Evolutionary conservation across 1,140 invertebrate species (phyloP), one percentile per base, ranked within the genome.

Genomic region (Listronotus bonariensis): DNA sequence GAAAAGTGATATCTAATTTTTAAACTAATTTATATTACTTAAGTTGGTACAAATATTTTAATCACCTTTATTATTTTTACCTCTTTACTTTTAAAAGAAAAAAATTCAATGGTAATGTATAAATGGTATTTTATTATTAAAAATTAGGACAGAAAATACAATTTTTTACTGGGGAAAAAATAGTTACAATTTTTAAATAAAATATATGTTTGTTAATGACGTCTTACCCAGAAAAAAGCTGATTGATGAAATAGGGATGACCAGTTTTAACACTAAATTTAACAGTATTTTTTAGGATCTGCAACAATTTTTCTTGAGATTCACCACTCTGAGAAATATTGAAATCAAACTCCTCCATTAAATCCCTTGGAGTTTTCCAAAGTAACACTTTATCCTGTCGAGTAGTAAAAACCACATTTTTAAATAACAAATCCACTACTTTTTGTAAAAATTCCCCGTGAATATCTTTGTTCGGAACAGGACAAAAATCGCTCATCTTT

Each of bases 201-300:
- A n/a, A n/a, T n/a, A n/a, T n/a, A n/a, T n/a, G n/a, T n/a, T n/a
- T n/a, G n/a, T n/a, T 3, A 26, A 26, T 26, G 5, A 26, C 20
- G 20, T 26, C 73, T 74, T 65, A 81, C 80, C 83, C 81, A 20
- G 77, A 80, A 68, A 80, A 83, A 0, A 84, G 74, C 54, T 84
- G 83, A 74, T 84, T 84, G 52, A 82, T 77, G 65, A 84, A 83
- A 71, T 81, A 79, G 10, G 81, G 82, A 76, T 84, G 81, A 5
- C 82, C 82, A 2, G 82, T 83, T 70, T 83, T 82, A 41, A 84
- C 81, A 70, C 82, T 84, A 71, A 78, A 82, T 38, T 78, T 76
- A 6, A 82, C 76, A 15, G 80, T 78, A 40, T 80, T 73, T 42
- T 77, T 65, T 12, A 82, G 70, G 12, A 79, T 54, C 9, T 70